phyloP scores from a whole-genome alignment of 2,888 invertebrate genomes.

The Hydroisotoma schaefferi region DNA sequence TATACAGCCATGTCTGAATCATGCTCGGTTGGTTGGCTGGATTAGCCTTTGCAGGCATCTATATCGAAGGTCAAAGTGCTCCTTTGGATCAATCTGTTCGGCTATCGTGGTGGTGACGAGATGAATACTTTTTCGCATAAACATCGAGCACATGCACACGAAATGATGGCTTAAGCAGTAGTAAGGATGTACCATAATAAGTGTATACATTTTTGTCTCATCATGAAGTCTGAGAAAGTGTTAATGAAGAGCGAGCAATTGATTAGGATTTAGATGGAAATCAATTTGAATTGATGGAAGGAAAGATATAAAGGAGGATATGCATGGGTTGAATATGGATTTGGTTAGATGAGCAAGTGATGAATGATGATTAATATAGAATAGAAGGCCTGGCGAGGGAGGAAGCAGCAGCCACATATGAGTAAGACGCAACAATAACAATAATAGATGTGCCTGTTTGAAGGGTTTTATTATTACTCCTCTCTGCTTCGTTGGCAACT shows the following conservation, averaged over 20 bases:
- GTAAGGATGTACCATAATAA: too few relatives aligned
- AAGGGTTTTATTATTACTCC: conserved; percentile 11
- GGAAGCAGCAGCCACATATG: background rate
- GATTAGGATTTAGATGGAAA: conserved; percentile 30
- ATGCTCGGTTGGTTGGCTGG: background rate
- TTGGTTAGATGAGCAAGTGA: conserved; percentile 16
- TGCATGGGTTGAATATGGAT: conserved; percentile 10
- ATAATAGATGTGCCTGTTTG: background rate
- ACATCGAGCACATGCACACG: too few relatives aligned
- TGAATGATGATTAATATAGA: conserved; percentile 21
- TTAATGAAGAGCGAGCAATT: conserved; percentile 25
- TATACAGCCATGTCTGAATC: background rate
- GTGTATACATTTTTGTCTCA: too few relatives aligned
- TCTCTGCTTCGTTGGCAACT: too few relatives aligned
- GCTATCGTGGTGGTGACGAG: too few relatives aligned
- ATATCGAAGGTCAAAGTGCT: background rate
- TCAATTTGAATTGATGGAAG: conserved; percentile 28
- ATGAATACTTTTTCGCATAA: too few relatives aligned
- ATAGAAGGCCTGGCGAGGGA: conserved; percentile 7
- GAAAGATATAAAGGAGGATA: conserved; percentile 16
- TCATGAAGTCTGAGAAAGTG: conserved; percentile 20
- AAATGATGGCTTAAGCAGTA: too few relatives aligned
- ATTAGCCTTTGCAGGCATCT: background rate
- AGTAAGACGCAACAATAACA: conserved; percentile 5
- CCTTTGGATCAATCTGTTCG: background rate